phyloP scores from a whole-genome alignment of 2,113 vertebrate genomes.

The Malaclemys terrapin region DNA sequence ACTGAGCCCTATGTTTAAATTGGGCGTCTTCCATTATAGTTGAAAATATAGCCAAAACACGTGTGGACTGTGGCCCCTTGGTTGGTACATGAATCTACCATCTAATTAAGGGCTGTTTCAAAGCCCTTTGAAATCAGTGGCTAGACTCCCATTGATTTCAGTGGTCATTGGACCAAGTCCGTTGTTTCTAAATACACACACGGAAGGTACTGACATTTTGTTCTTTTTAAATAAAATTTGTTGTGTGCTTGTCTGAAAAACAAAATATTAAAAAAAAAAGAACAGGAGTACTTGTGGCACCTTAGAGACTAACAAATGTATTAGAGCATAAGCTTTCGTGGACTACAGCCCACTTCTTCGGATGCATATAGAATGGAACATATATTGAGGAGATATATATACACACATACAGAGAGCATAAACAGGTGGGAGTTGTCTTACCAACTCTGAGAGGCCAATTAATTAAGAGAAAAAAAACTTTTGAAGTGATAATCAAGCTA shows the following conservation, averaged over 20 bases:
- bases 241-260: background rate
- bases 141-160: background rate
- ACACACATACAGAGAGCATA: no score
- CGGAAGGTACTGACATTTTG: background rate
- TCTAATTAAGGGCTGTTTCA: background rate
- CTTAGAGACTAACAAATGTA: no score
- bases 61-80: background rate
- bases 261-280: no score
- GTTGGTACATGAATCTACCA: rapidly evolving
- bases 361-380: no score
- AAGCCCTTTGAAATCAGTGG: background rate
- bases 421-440: no score
- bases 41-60: background rate
- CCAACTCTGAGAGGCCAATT: no score
- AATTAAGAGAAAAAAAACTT: no score
- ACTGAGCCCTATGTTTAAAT: background rate
- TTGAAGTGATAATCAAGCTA: no score
- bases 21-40: background rate
- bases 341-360: no score
- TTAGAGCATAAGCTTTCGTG: no score
- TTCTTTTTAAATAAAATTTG: background rate
- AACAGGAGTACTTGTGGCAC: no score
- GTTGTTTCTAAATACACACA: background rate
- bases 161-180: background rate
- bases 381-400: no score